Base-by-base conservation (phyloP, 2,888 invertebrate species). In the Scaeva pyrastri region DNA sequence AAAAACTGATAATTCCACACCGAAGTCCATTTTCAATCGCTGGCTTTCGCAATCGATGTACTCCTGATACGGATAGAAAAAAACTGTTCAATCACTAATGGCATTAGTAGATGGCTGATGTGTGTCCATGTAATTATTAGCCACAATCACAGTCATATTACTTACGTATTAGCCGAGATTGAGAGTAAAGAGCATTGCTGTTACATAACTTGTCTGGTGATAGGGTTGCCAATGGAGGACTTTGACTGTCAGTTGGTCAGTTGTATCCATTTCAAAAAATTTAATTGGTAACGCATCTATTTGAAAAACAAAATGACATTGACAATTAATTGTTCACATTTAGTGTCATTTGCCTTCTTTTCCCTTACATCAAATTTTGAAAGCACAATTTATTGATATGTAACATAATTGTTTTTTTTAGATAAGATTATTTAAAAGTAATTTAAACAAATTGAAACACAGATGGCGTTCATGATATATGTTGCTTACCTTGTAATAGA, bases 81-180 rank as follows among this genome's bases (percentile, higher is more conserved):
- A 48, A 7, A 12, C 31, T 36, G 21, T 39, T 60, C 52, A 58
- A 62, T 70, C 68, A 74, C 52, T 62, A 62, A 70, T 74, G 79
- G 45, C 55, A 62, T 62, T 74, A 73, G 45, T 14, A 16, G 23
- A 43, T 64, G 45, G 58, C 12, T 58, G n/a, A 43, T 43, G 43
- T 43, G 60, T 41, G 21, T 21, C 12, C 14, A 14, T 43, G 23
- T 68, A 43, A 66, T 58, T 58, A 64, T 56, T 66, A 50, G 41
- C 58, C 56, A 50, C 50, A 79, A 21, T 58, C 58, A 68, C 50
- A 79, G 31, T 58, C 58, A 68, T 58, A 66, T 79, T 48, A 78
- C 26, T 26, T 14, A 19, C 23, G 11, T 12, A 7, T 12, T 52
- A 39, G 41, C 1, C 10, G 23, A 26, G 36, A 16, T 56, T 14